These are phyloP conservation scores for Phallusia fumigata DNA, from an alignment of 23 tunicate species.

Conservation along the genomic window DNA sequence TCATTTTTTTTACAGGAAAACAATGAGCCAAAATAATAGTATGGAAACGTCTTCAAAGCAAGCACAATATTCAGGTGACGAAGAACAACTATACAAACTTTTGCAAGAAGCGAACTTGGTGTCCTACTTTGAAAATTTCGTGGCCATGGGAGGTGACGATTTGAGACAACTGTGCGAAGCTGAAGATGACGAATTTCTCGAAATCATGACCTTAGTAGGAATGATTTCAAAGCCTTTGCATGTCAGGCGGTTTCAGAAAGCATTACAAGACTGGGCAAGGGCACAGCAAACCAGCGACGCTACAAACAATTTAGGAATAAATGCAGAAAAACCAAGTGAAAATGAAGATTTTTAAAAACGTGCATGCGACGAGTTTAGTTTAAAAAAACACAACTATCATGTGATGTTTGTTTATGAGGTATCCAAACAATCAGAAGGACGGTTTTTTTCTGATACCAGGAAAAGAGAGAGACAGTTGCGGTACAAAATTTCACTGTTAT, in stretches of 20 bases:
- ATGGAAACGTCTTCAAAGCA: not conserved
- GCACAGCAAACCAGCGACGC: not conserved
- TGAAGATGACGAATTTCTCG: constrained; percentile 85
- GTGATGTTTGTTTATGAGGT: no score
- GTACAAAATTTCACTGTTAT: no score
- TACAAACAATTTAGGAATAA: not conserved
- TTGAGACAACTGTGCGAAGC: constrained; percentile 90
- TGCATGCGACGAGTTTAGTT: not conserved
- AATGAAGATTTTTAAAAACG: not conserved
- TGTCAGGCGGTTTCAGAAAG: constrained; percentile 84
- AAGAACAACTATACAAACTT: constrained; percentile 64
- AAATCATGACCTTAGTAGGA: constrained; percentile 80
- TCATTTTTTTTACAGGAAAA: no score
- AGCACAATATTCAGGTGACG: constrained; percentile 39
- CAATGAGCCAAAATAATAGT: no score
- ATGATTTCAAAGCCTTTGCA: constrained; percentile 90
- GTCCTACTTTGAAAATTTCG: constrained; percentile 52
- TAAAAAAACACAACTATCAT: no score
- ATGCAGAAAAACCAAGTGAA: no score
- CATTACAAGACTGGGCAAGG: constrained; percentile 82
- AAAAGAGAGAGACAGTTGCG: no score
- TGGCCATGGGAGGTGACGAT: constrained; percentile 80
- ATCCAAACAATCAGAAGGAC: no score
- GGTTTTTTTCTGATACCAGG: no score
- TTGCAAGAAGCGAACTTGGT: constrained; percentile 67